phyloP scores from a whole-genome alignment of 35 echinoderm and acorn worm genomes.

The Strongylocentrotus purpuratus region DNA sequence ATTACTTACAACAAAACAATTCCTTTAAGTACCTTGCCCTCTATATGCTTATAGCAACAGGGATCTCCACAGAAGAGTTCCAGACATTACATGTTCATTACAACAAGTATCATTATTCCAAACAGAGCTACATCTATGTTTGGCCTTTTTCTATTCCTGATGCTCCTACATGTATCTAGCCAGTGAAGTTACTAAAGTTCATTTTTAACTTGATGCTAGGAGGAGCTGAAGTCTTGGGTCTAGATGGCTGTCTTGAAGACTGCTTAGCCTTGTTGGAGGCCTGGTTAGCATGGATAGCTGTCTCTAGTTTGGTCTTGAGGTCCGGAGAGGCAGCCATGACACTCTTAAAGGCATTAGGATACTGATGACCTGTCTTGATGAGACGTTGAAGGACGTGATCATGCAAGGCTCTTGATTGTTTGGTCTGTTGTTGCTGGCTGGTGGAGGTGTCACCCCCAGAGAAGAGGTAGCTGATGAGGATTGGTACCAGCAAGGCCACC shows the following conservation, averaged over 20 bases:
- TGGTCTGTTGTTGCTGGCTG: conserved; percentile 44
- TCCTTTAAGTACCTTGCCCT: not conserved
- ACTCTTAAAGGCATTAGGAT: conserved; percentile 84
- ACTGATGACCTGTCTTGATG: conserved; percentile 92
- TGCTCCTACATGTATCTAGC: conserved; percentile 27
- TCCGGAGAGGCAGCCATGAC: conserved; percentile 81
- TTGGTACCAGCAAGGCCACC: conserved; percentile 83
- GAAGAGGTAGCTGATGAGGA: conserved; percentile 74
- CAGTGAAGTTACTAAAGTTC: conserved; percentile 98
- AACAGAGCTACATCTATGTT: not conserved
- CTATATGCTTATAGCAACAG: no score
- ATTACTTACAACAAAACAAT: not conserved
- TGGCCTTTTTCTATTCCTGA: not conserved
- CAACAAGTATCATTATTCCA: not conserved
- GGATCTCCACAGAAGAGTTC: no score
- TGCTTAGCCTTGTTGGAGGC: conserved; percentile 55
- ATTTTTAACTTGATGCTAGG: conserved; percentile 96
- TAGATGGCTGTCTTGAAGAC: conserved; percentile 44
- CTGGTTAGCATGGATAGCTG: conserved; percentile 72
- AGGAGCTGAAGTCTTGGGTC: conserved; percentile 47
- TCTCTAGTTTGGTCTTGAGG: conserved; percentile 93
- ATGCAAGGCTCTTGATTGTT: conserved; percentile 77
- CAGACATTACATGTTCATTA: not conserved
- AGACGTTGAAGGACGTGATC: conserved; percentile 87
- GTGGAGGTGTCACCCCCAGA: conserved; percentile 38